These are phyloP conservation scores for Argyresthia goedartella DNA, from an alignment of 2,888 invertebrate genomes.

Conservation along the genomic window DNA sequence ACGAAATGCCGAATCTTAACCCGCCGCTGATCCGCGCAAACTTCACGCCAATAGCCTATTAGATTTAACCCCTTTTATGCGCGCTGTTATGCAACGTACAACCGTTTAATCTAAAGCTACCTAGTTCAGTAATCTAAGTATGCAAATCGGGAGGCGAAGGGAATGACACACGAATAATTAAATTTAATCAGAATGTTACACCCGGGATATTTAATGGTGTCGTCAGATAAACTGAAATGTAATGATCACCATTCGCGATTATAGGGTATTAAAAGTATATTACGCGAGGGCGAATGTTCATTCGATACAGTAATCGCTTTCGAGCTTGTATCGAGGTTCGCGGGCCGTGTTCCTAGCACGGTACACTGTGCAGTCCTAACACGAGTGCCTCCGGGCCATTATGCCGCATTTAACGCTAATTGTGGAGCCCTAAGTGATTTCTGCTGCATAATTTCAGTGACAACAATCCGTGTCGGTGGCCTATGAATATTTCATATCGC, in stretches of 20 bases:
- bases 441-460: constrained; percentile 50
- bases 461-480: constrained; percentile 52
- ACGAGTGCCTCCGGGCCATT: constrained; percentile 56
- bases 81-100: no score
- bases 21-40: constrained; percentile 10
- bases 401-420: constrained; percentile 58
- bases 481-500: constrained; percentile 59
- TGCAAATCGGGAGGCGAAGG: no score
- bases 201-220: background rate
- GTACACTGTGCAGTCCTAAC: constrained; percentile 1
- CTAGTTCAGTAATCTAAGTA: no score
- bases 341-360: background rate
- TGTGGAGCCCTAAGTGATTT: constrained; percentile 46
- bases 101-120: no score
- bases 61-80: no score
- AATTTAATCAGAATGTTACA: no score
- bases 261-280: constrained; percentile 4
- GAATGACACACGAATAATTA: no score
- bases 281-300: constrained; percentile 1
- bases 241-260: background rate
- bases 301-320: constrained; percentile 4
- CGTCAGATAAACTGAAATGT: background rate
- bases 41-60: background rate
- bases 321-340: background rate
- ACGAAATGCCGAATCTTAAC: constrained; percentile 51